Conservation (phyloP, 2,113 vertebrate genomes). For the Centropus bengalensis region DNA sequence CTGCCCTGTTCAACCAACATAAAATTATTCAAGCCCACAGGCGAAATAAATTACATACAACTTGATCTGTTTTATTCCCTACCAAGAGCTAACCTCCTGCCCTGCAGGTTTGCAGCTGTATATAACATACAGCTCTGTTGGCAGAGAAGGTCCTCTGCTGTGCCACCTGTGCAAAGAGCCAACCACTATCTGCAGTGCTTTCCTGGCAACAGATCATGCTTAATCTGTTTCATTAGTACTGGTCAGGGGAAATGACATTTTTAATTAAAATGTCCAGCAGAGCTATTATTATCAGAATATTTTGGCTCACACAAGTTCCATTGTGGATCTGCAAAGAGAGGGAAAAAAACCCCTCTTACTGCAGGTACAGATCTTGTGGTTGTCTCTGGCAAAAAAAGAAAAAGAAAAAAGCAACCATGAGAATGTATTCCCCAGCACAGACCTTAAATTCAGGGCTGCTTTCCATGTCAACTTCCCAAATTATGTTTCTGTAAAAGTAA, state of each 20-base stretch:
- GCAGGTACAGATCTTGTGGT: neutral
- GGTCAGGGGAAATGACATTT: neutral
- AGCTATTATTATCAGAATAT: neutral
- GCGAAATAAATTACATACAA: neutral
- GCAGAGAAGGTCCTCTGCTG: neutral
- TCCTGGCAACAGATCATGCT: neutral
- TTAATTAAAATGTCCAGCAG: neutral
- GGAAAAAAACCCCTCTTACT: no score
- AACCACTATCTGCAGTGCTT: neutral
- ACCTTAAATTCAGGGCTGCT: neutral
- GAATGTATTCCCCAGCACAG: neutral
- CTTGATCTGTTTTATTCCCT: neutral
- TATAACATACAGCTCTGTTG: neutral
- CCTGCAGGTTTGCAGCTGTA: neutral
- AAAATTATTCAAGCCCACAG: neutral
- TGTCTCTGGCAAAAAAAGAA: neutral
- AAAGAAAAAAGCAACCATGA: neutral
- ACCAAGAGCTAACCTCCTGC: neutral
- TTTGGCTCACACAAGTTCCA: neutral
- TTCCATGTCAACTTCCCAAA: neutral
- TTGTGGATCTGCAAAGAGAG: neutral
- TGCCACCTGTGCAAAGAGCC: neutral
- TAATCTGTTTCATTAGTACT: neutral
- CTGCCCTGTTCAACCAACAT: neutral
- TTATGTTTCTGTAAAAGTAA: neutral